Percentiles rank a stretch among this genome's conserved stretches.
Evolutionary conservation across 2,797 vertebrate species (phyloP).

Genomic region (Ciconia nigra): DNA sequence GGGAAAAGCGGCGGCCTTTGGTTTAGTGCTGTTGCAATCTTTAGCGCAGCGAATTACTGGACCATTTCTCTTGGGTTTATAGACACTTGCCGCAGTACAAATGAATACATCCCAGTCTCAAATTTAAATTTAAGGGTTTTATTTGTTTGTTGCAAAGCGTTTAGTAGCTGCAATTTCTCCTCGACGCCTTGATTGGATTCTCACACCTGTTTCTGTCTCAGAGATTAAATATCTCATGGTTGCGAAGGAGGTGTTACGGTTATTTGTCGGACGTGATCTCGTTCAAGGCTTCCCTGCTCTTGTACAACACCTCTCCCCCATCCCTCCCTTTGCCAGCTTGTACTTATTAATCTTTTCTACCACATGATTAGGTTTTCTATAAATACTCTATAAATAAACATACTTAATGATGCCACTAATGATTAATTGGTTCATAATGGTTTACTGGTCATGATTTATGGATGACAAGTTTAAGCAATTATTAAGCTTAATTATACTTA

Average conservation of each 20-base stretch:
- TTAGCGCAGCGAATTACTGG: background rate
- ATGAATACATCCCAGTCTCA: background rate
- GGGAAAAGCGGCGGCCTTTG: background rate
- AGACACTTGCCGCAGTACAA: fast-evolving
- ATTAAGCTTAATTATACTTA: constrained; percentile 69
- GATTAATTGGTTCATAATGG: constrained; percentile 54
- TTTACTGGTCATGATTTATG: constrained; percentile 70
- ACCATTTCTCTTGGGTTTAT: background rate
- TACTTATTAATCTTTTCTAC: background rate
- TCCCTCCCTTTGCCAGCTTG: background rate
- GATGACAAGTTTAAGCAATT: constrained; percentile 64
- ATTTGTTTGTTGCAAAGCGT: background rate
- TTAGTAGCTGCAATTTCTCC: background rate
- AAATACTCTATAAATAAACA: background rate
- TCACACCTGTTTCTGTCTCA: background rate
- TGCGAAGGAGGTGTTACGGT: background rate
- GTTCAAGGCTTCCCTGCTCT: background rate
- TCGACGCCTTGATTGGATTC: background rate
- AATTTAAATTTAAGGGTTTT: background rate
- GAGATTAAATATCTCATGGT: background rate
- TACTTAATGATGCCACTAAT: background rate
- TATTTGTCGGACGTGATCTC: background rate
- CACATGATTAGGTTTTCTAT: background rate
- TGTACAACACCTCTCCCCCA: background rate
- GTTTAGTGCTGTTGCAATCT: background rate